phyloP scores from a whole-genome alignment of 1,140 invertebrate genomes.

The Drosophila jambulina region DNA sequence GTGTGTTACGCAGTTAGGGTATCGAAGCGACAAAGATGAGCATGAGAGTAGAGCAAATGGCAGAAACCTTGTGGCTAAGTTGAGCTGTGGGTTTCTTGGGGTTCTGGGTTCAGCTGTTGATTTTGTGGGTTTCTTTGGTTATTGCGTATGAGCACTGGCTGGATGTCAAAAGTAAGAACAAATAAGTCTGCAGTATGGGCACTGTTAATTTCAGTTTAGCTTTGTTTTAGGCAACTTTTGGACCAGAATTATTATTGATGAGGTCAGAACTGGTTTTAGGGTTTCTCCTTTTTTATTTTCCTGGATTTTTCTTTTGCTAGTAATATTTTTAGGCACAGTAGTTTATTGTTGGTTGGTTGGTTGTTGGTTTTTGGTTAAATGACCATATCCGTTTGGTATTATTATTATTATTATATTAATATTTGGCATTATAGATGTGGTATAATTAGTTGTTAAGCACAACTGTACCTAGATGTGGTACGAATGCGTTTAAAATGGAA shows the following conservation, averaged over 20 bases:
- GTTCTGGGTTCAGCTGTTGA: conserved; percentile 36
- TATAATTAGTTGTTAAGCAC: conserved; percentile 80
- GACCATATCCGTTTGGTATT: conserved; percentile 85
- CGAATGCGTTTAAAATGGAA: conserved; percentile 57
- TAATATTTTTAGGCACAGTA: conserved; percentile 71
- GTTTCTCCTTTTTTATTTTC: conserved; percentile 45
- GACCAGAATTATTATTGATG: conserved; percentile 68
- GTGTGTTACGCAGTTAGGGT: conserved; percentile 62
- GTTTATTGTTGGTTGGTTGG: conserved; percentile 54
- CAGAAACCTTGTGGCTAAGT: conserved; percentile 37
- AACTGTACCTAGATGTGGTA: conserved; percentile 73
- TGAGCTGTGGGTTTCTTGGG: conserved; percentile 26
- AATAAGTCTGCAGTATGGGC: conserved; percentile 36
- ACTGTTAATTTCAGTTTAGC: conserved; percentile 60
- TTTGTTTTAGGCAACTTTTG: conserved; percentile 64
- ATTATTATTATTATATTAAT: conserved; percentile 66
- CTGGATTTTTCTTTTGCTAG: conserved; percentile 47
- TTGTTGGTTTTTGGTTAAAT: conserved; percentile 81
- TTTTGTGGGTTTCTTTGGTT: conserved; percentile 60
- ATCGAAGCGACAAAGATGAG: conserved; percentile 68
- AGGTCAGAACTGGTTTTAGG: conserved; percentile 25
- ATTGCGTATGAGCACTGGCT: conserved; percentile 69
- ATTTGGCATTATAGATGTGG: conserved; percentile 56
- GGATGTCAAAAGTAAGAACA: conserved; percentile 52
- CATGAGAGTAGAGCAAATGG: conserved; percentile 44